Evolutionary conservation across 2,113 vertebrate genomes (phyloP), one percentile per base, ranked within the genome.

Genomic region (Leptobrachium leishanense): DNA sequence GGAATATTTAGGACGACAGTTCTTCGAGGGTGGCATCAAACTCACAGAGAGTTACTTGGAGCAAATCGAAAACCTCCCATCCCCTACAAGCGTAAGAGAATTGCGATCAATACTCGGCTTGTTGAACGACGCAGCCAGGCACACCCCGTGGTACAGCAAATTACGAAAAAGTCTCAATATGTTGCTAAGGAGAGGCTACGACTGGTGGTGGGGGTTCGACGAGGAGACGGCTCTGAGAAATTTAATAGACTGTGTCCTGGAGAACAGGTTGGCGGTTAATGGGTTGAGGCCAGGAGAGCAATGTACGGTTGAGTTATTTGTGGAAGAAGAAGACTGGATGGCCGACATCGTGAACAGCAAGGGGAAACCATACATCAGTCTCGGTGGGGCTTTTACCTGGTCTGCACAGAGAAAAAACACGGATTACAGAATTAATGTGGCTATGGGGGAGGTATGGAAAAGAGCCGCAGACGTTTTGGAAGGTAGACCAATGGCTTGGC

Each of bases 1-100:
- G 44, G 2, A 39, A 8, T 79, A 65, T 57, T 43, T 79, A 65
- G 77, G 77, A 12, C 66, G 46, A 73, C 12, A 66, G 20, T 5
- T 79, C 42, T 41, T 1, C 43, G 12, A 46, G 11, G 50, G 73
- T 31, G 69, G 69, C 31, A 53, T 79, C 6, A 6, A 15, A 39
- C 62, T 67, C 15, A 43, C 59, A 2, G 11, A 6, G 43, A 5
- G 9, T 15, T 67, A 57, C 42, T 43, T 79, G 53, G 1, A 44
- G 43, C 43, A 72, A 53, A 62, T 73, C 13, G 39, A 53, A 20
- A 5, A 65, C 1, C 31, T 73, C 1, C 6, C 9, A 2, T 39
- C n/a, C 6, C 70, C 46, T 11, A 3, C 3, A 57, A 13, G 43
- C 31, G 5, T 6, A 8, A 1, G 2, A 0, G 39, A 72, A 0